These are phyloP conservation scores for Sialia sialis DNA, from an alignment of 2,113 vertebrate species.

Conservation along the genomic window DNA sequence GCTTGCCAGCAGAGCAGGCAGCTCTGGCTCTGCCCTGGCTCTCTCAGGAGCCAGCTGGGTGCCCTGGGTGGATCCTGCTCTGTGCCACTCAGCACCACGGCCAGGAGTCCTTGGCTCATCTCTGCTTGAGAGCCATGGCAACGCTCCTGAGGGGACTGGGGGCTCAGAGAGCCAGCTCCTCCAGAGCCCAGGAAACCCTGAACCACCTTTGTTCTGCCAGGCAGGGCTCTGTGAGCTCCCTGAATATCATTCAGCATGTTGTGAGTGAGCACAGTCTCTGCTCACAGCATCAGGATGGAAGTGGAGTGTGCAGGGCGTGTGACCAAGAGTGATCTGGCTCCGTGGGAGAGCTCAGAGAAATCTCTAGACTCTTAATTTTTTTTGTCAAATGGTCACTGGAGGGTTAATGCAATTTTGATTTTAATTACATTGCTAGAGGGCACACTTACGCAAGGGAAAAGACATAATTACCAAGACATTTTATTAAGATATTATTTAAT, in stretches of 20 bases:
- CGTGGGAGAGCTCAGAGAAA: background rate
- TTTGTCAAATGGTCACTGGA: conserved; percentile 29
- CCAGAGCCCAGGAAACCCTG: accelerated
- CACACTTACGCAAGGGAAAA: conserved; percentile 1
- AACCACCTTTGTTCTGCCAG: background rate
- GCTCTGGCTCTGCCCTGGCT: background rate
- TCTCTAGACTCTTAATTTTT: background rate
- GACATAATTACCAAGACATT: conserved; percentile 53
- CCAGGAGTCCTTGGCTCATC: background rate
- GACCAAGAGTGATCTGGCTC: background rate
- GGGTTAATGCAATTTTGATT: conserved; percentile 54
- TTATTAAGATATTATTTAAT: conserved; percentile 77
- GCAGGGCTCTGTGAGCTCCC: background rate
- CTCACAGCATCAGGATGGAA: background rate
- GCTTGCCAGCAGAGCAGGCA: background rate
- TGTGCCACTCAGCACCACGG: accelerated
- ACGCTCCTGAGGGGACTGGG: background rate
- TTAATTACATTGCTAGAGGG: conserved; percentile 52
- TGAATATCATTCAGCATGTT: background rate
- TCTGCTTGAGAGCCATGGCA: accelerated
- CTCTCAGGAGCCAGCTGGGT: accelerated
- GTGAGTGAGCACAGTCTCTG: background rate
- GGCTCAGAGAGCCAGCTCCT: background rate
- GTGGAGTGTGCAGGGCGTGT: accelerated
- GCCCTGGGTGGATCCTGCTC: background rate